Base-by-base conservation (phyloP, 2,797 vertebrate genomes). In the Paguma larvata region DNA sequence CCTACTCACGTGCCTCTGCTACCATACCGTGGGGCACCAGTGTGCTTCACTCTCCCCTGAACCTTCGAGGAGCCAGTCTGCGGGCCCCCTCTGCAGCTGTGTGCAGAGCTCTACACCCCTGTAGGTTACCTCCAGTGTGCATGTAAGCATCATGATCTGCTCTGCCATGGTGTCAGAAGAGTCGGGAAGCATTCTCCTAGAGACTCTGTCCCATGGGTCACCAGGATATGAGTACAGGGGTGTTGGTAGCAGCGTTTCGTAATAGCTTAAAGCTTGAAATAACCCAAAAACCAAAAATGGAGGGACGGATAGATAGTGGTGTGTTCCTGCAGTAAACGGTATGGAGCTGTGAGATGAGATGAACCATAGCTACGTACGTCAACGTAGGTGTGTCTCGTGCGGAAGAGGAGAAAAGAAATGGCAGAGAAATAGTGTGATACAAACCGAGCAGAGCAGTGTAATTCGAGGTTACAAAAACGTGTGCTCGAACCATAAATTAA, bases 321-420 rank as follows among this genome's bases (percentile, higher is more conserved):
- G 51, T 25, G 1, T 34, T 41, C 46, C 0, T 3, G 32, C 68
- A 23, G 12, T 6, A 5, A 11, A 1, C 5, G 14, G 10, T 0
- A 6, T 27, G 23, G 62, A 73, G n/a, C 80, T 32, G 63, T 21
- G 82, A 67, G 48, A 15, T 32, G 21, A 34, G 14, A 30, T 21
- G 63, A 48, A 16, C 59, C 14, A 0, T 2, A 14, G 51, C 62
- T 59, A 2, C 21, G 0, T 8, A 32, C 6, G 2, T 80, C 30
- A 0, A 0, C 4, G 6, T 19, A 18, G 56, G 1, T 23, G 6
- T 6, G 0, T 59, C 53, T 77, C 84, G 9, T 1, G 3, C 11
- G 1, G 34, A 8, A 3, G 19, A 68, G 65, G 79, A 82, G 18
- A 48, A 34, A 70, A 59, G 68, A 34, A 15, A 11, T 11, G 7